Evolutionary conservation across 2,888 invertebrate genomes (phyloP), one percentile per base, ranked within the genome.

Genomic region (Conchocele bisecta): DNA sequence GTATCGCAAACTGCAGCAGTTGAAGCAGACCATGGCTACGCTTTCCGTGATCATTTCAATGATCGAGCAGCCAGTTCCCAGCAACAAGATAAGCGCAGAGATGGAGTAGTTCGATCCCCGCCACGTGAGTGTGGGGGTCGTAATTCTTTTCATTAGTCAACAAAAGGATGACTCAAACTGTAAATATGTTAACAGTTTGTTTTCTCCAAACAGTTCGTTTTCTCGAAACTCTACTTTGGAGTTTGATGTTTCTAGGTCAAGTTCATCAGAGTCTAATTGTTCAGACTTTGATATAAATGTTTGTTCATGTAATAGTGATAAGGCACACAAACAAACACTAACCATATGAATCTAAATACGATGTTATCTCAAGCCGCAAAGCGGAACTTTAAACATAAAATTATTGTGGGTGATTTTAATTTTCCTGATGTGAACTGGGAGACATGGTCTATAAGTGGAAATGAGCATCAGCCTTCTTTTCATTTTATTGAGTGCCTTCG

Each of bases 321-420:
- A 29, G 15, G 17, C 7, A 13, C n/a, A 28, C 28, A 44, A 33
- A 9, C 22, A 24, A 24, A 37, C 3, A 7, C 20, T 4, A 60
- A 60, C 20, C 46, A 50, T 17, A 37, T 48, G 1, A 11, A n/a
- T 28, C 37, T 59, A 22, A 20, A 28, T n/a, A 26, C 17, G n/a
- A 28, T 57, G 39, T 28, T 57, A 17, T 31, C 26, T 44, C 28
- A 44, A 20, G 59, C 41, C 17, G 15, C n/a, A 5, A 29, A 26
- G n/a, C n/a, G n/a, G n/a, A 48, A 50, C n/a, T 13, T 24, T 44
- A 48, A 60, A 17, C 31, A 60, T 6, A 20, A 28, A 9, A 17
- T 60, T 3, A 37, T 60, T 33, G 28, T 60, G 7, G 60, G 60
- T 26, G 60, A 60, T 37, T 57, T 59, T 48, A 59, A 59, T 26